Conservation (phyloP, 1,140 invertebrate genomes). For the Trinorchestia longiramus region DNA sequence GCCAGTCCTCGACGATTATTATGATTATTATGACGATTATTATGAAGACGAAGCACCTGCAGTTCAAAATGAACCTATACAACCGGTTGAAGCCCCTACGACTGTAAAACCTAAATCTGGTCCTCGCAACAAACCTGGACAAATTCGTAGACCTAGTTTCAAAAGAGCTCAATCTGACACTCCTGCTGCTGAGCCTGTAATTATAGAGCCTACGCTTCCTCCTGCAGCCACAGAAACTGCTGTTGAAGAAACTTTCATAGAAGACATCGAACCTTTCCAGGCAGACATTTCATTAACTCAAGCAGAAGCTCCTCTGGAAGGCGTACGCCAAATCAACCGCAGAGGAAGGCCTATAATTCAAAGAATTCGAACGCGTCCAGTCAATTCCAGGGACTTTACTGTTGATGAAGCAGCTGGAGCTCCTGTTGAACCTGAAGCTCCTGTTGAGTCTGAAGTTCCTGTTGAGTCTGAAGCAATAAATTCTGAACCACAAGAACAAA, state of each 20-base stretch:
- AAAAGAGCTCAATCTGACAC: neutral
- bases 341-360: neutral
- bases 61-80: neutral
- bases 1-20: conserved; percentile 57
- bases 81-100: neutral
- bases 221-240: neutral
- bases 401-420: neutral
- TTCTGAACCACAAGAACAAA: neutral
- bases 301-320: neutral
- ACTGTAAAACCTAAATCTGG: neutral
- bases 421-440: neutral
- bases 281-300: neutral
- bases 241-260: neutral
- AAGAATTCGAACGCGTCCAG: neutral
- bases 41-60: neutral
- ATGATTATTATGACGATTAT: conserved; percentile 59
- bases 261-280: neutral
- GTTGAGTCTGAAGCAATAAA: neutral
- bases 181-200: neutral
- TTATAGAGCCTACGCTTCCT: neutral
- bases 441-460: neutral
- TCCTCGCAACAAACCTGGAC: neutral
- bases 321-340: neutral
- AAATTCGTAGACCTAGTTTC: conserved; percentile 32
- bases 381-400: conserved; percentile 17